Percentiles rank a stretch among this genome's conserved stretches.
These are phyloP conservation scores for Tetragonula carbonaria DNA, from an alignment of 2,888 invertebrate species.

Conservation along the genomic window DNA sequence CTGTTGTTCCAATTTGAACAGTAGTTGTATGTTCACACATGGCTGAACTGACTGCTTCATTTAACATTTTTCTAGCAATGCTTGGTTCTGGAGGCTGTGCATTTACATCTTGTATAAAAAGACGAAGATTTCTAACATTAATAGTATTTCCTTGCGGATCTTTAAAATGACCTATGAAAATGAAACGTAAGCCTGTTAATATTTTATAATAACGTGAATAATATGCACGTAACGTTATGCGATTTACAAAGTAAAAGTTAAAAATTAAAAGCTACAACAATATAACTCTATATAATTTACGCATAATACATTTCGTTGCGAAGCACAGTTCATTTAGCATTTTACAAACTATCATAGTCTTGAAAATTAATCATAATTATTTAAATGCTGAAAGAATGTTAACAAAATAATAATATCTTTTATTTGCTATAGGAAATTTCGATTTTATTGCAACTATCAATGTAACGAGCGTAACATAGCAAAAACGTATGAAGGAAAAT, in stretches of 20 bases:
- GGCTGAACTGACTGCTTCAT: constrained; percentile 90
- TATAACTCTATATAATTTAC: background rate
- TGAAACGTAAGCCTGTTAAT: background rate
- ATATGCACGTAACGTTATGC: too few species aligned
- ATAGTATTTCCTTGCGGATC: constrained; percentile 92
- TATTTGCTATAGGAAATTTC: background rate
- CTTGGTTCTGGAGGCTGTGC: constrained; percentile 92
- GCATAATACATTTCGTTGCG: background rate
- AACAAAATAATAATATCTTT: background rate
- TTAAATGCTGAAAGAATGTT: background rate
- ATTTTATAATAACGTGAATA: background rate
- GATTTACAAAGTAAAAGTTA: too few species aligned
- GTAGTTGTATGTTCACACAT: constrained; percentile 86
- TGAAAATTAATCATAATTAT: background rate
- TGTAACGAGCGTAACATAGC: background rate
- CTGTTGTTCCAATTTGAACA: constrained; percentile 86
- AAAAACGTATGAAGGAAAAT: background rate
- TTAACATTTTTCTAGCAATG: constrained; percentile 93
- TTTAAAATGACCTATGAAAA: constrained; percentile 90
- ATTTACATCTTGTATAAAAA: constrained; percentile 93
- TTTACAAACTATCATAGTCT: background rate
- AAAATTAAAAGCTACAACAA: background rate
- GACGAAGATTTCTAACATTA: constrained; percentile 90
- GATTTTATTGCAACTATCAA: background rate
- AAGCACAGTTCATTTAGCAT: background rate